These are phyloP conservation scores for Acanthisitta chloris DNA, from an alignment of 2,113 vertebrate genomes.

Conservation along the genomic window DNA sequence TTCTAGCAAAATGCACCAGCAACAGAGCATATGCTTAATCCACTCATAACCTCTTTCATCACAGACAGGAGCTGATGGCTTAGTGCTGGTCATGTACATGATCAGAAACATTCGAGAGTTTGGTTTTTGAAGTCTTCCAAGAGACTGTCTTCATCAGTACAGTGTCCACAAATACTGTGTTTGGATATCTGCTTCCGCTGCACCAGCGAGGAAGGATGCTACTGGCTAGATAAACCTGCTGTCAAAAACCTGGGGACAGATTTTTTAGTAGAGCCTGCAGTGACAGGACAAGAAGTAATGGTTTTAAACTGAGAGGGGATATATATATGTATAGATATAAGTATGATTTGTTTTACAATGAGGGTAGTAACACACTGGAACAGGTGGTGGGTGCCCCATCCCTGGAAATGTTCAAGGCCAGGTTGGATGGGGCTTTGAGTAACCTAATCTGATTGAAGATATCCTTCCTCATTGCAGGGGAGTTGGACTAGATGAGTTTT, in stretches of 20 bases:
- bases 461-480: accelerated
- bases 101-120: neutral
- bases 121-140: neutral
- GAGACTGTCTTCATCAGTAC: neutral
- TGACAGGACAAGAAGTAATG: neutral
- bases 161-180: neutral
- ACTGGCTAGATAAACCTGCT: neutral
- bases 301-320: neutral
- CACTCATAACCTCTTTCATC: neutral
- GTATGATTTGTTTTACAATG: neutral
- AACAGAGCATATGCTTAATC: neutral
- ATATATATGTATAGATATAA: neutral
- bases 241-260: neutral
- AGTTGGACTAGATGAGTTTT: neutral
- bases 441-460: neutral
- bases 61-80: neutral
- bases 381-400: neutral
- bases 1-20: neutral
- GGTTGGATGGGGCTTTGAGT: neutral
- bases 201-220: neutral
- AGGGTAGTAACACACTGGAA: neutral
- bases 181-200: neutral
- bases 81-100: neutral
- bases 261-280: neutral
- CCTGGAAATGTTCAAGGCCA: neutral